Conservation (phyloP, 2,797 vertebrate species). For the Pitangus sulphuratus region DNA sequence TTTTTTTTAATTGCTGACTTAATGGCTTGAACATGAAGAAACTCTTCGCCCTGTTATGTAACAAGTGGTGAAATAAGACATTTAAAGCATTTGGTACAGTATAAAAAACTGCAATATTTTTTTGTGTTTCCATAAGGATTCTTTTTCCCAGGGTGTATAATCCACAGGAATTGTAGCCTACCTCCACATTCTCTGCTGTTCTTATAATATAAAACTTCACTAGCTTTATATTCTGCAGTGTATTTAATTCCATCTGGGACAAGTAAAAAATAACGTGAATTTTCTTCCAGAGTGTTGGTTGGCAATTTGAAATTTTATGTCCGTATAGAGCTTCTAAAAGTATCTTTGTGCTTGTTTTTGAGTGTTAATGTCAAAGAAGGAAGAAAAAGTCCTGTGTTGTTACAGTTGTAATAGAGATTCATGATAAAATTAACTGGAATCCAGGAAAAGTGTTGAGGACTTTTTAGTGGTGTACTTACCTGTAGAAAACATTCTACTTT, state of each 20-base stretch:
- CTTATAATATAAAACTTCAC: neutral
- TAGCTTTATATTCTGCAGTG: neutral
- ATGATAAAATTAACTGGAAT: neutral
- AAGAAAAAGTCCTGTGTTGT: neutral
- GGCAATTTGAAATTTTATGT: neutral
- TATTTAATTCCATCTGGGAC: neutral
- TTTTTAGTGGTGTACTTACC: neutral
- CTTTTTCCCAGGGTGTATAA: neutral
- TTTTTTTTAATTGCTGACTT: neutral
- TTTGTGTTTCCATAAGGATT: neutral
- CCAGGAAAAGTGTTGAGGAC: neutral
- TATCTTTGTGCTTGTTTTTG: neutral
- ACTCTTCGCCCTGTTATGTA: neutral
- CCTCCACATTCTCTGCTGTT: neutral
- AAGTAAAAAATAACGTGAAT: neutral
- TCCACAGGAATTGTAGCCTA: neutral
- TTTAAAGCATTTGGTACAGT: neutral
- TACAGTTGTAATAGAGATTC: neutral
- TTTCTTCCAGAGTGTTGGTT: neutral
- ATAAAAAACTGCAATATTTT: neutral
- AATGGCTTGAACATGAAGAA: neutral
- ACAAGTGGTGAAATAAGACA: neutral
- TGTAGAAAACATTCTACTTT: neutral
- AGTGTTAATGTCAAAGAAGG: neutral
- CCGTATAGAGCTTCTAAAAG: neutral